Conservation (phyloP, 2,113 vertebrate genomes). For the Fregetta grallaria region DNA sequence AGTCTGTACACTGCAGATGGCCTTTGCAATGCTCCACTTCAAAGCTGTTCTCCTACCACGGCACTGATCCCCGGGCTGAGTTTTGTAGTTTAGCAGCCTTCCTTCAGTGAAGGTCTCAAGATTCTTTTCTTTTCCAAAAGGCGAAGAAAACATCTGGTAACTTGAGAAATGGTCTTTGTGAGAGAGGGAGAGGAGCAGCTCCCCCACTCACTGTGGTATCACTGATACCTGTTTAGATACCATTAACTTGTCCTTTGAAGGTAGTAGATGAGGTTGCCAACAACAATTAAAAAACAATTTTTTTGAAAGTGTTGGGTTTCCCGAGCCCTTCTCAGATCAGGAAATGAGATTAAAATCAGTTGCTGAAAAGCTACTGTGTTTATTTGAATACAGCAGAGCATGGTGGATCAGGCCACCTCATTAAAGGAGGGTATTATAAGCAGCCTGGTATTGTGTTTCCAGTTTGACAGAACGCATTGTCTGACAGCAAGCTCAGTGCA, state of each 20-base stretch:
- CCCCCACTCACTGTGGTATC: background rate
- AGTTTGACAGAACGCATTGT: constrained; percentile 41
- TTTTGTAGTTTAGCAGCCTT: background rate
- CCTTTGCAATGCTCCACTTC: background rate
- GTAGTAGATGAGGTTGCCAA: constrained; percentile 37
- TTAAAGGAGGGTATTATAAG: constrained; percentile 50
- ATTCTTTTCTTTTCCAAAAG: background rate
- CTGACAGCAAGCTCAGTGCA: constrained; percentile 53
- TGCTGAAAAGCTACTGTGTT: constrained; percentile 53
- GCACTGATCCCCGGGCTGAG: background rate
- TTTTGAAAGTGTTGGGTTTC: constrained; percentile 30
- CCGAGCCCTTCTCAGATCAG: constrained; percentile 31
- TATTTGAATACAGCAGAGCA: constrained; percentile 36
- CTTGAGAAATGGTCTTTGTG: constrained; percentile 4
- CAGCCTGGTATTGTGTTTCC: constrained; percentile 43
- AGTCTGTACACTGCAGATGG: rapidly evolving
- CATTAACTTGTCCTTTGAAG: constrained; percentile 59
- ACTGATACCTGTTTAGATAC: constrained; percentile 11
- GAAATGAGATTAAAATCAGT: constrained; percentile 59
- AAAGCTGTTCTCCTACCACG: background rate
- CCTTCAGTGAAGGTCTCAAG: background rate
- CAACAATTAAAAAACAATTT: constrained; percentile 51
- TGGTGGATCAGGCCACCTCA: constrained; percentile 19
- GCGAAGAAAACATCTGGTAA: background rate
- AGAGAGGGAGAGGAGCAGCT: background rate